Percentiles rank a stretch among this genome's conserved stretches.
Evolutionary conservation across 2,113 vertebrate species (phyloP).

Genomic region (Cavia aperea): DNA sequence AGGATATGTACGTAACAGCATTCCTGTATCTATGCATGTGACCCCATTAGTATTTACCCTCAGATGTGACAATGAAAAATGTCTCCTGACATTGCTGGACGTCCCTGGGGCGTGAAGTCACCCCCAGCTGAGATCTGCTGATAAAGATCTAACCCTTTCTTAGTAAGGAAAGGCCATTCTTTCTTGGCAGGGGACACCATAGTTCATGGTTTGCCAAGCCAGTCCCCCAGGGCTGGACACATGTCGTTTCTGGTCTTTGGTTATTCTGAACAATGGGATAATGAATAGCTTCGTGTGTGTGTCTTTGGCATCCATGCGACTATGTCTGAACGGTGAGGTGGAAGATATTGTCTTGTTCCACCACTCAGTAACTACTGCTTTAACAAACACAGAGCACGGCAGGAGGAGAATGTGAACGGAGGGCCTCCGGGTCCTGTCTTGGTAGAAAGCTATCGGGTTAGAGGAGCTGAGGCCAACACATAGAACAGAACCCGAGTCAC

Average conservation of each 20-base stretch:
- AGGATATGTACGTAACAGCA: neutral
- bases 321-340: neutral
- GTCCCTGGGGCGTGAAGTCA: neutral
- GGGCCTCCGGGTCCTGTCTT: neutral
- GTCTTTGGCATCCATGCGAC: neutral
- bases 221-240: neutral
- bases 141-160: neutral
- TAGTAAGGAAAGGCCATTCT: neutral
- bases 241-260: neutral
- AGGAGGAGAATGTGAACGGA: neutral
- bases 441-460: neutral
- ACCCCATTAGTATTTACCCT: neutral
- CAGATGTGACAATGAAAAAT: neutral
- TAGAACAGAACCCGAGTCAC: neutral
- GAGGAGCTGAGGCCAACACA: neutral
- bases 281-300: neutral
- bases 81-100: neutral
- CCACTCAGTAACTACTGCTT: slow-evolving; percentile 4
- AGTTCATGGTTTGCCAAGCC: neutral
- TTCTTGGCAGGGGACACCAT: accelerated
- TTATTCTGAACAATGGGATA: neutral
- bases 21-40: neutral
- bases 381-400: neutral
- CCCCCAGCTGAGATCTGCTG: neutral
- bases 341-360: neutral